Evolutionary conservation across 2,113 vertebrate species (phyloP), one percentile per base, ranked within the genome.

Genomic region (Oxygymnocypris stewartii): DNA sequence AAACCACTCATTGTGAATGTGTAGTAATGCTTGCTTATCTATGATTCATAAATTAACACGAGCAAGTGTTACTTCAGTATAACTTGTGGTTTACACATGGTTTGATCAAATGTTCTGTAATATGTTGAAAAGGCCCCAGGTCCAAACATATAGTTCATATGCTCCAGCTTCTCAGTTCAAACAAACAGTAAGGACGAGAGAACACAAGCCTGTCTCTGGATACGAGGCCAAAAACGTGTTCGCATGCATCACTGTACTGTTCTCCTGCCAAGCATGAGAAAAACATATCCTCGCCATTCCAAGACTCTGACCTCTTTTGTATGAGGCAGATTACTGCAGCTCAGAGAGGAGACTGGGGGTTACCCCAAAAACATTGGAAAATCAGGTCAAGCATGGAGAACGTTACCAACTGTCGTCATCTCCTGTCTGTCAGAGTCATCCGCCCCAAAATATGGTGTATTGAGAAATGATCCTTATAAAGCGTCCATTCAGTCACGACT

Each of bases 231-330:
- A 74, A 47, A 51, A 23, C 8, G 59, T 37, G 78, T 49, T 84
- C 67, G 23, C 47, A 84, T 40, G 76, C 85, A 84, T 84, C 81
- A 65, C 31, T 81, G 65, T 44, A 86, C 44, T 6, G 37, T 77
- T 74, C 35, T 61, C 49, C 35, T 59, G 74, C 75, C 87, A 80
- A 67, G 57, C 82, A 80, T 78, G 83, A 85, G 63, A 79, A 79
- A 86, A 74, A 47, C 57, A 76, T 84, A 86, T 89, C 78, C 82
- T 80, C 16, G 51, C 57, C 75, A 86, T 80, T 86, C 79, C 79
- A 89, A 44, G 79, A 77, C 76, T 37, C 80, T 83, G 86, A 85
- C 25, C 67, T 83, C 23, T 47, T 86, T 81, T 85, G 44, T 65
- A 54, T 25, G 40, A 59, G 79, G 51, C 20, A 54, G 13, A 89